Evolutionary conservation across 1,140 invertebrate genomes (phyloP).

Genomic region (Neuroterus valhalla): DNA sequence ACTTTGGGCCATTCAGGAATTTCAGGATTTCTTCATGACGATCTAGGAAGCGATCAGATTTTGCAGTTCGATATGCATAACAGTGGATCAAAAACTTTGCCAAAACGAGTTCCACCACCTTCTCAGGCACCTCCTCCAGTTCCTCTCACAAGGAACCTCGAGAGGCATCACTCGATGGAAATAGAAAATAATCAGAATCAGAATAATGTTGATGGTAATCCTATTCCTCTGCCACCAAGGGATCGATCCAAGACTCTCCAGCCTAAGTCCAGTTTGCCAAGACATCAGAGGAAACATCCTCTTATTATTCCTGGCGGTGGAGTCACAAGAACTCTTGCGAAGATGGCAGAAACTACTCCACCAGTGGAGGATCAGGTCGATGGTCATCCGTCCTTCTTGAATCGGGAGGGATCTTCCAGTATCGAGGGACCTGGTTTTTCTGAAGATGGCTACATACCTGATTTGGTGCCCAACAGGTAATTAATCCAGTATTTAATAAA

Average conservation of each 20-base stretch:
- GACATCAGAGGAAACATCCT: constrained; percentile 91
- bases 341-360: constrained; percentile 73
- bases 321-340: constrained; percentile 78
- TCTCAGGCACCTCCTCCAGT: constrained; percentile 58
- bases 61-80: constrained; percentile 67
- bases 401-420: neutral
- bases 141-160: constrained; percentile 51
- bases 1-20: constrained; percentile 43
- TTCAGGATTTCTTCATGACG: constrained; percentile 53
- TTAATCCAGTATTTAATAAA: constrained; percentile 1
- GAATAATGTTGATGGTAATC: constrained; percentile 78
- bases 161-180: constrained; percentile 64
- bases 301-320: constrained; percentile 85
- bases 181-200: constrained; percentile 72
- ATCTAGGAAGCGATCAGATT: constrained; percentile 45
- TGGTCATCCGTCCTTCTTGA: constrained; percentile 31
- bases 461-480: constrained; percentile 61
- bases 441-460: constrained; percentile 42
- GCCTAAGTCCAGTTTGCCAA: constrained; percentile 79
- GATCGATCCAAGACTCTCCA: constrained; percentile 83
- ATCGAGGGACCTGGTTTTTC: constrained; percentile 41
- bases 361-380: constrained; percentile 68
- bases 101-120: constrained; percentile 63
- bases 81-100: constrained; percentile 66
- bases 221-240: constrained; percentile 88